Evolutionary conservation across 2,113 vertebrate genomes (phyloP), one percentile per base, ranked within the genome.

Genomic region (Pungitius pungitius): DNA sequence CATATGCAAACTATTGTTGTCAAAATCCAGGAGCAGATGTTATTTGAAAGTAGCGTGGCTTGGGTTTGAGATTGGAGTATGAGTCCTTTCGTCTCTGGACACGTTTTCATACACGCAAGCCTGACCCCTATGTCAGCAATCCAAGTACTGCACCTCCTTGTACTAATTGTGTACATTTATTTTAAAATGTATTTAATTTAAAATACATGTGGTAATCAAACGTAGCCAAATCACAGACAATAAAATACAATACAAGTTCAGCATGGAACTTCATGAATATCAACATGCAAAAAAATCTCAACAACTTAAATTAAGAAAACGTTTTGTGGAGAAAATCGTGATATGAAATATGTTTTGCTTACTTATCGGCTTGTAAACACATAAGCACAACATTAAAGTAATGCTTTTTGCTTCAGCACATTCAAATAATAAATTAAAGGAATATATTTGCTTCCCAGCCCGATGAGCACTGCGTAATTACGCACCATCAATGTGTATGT

Each of bases 1-100:
- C 87, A 89, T 77, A 86, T 87, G 78, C 82, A 86, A 89, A 88
- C 84, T 90, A 89, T 92, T 93, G 92, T 93, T 92, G 80, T 89
- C 73, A 77, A 67, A 89, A 86, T 91, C 55, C 83, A 84, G 49
- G 70, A 89, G 72, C 93, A 94, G 92, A 93, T 94, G 94, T 88
- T 91, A 68, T 82, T 76, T 88, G 78, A 87, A 91, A 88, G 85
- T 87, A 89, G 94, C 94, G 89, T 95, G 90, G 93, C 93, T 93
- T 94, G 94, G 93, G 91, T 93, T 78, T 88, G 76, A 86, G 78
- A 92, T 80, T 83, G 77, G 77, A 70, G 54, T 72, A 85, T 15
- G 67, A 77, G 77, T 77, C 69, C 73, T 56, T 45, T 37, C 75
- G 63, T 61, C 49, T 52, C 65, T 64, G 69, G 64, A 78, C 6